Conservation (phyloP, 1,140 invertebrate species). For the Magallana gigas region DNA sequence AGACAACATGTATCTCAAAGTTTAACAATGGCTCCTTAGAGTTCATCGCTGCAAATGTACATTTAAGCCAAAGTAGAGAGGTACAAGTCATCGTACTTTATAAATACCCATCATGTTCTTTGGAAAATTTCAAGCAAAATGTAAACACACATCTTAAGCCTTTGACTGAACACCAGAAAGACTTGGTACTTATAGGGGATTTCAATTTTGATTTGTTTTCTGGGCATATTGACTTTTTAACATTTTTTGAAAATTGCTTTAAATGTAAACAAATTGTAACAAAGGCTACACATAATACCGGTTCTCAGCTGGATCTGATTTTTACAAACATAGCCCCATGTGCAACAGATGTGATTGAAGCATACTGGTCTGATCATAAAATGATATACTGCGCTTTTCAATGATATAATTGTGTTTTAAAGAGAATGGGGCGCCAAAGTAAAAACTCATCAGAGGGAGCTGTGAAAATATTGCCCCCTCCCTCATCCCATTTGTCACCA, state of each 20-base stretch:
- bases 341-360: conserved; percentile 4
- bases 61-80: neutral
- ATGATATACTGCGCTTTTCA: neutral
- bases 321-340: neutral
- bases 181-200: conserved; percentile 36
- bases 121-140: neutral
- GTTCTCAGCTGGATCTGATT: conserved; percentile 36
- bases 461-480: neutral
- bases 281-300: conserved; percentile 26
- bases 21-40: neutral
- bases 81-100: conserved; percentile 31
- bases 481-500: neutral
- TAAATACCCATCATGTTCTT: conserved; percentile 36
- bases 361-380: conserved; percentile 28
- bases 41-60: neutral
- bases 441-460: neutral
- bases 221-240: conserved; percentile 38
- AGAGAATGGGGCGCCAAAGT: neutral
- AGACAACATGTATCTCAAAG: neutral
- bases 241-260: conserved; percentile 36
- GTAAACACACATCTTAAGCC: neutral
- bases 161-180: neutral
- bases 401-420: neutral
- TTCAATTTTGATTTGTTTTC: conserved; percentile 50
- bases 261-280: conserved; percentile 29